Percentiles rank a stretch among this genome's conserved stretches.
These are phyloP conservation scores for Caenorhabditis briggsae DNA, from an alignment of 1,140 invertebrate species.

Conservation along the genomic window DNA sequence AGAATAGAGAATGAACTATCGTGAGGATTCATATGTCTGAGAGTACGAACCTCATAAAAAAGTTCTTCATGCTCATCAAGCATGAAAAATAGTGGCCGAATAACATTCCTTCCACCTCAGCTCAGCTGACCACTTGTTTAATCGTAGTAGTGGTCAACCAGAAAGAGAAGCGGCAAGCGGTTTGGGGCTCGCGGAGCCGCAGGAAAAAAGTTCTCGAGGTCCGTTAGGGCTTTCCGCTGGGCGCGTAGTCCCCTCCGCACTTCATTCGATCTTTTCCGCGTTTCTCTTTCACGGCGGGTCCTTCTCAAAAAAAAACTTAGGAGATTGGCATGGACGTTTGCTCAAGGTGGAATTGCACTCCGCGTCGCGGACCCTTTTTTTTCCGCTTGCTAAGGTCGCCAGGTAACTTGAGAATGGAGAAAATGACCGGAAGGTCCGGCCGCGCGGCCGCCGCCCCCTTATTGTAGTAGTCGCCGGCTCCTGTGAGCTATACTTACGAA, in stretches of 20 bases:
- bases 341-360: constrained; percentile 48
- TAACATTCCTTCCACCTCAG: constrained; percentile 52
- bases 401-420: constrained; percentile 34
- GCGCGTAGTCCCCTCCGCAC: neutral
- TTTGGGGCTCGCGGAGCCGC: neutral
- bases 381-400: constrained; percentile 52
- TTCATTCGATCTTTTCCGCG: constrained; percentile 4
- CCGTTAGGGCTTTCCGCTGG: neutral
- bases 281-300: neutral
- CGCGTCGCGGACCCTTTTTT: constrained; percentile 32
- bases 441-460: constrained; percentile 22
- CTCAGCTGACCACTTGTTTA: constrained; percentile 53
- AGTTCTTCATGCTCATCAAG: constrained; percentile 10
- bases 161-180: constrained; percentile 26
- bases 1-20: too few species aligned
- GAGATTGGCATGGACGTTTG: constrained; percentile 33
- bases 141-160: constrained; percentile 42
- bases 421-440: constrained; percentile 36
- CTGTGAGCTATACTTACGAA: neutral
- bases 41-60: constrained; percentile 42
- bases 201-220: constrained; percentile 45
- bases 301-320: constrained; percentile 18
- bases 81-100: constrained; percentile 33
- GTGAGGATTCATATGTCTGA: too few species aligned
- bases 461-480: neutral